These are phyloP conservation scores for Aleiodes alternator DNA, from an alignment of 2,888 invertebrate genomes.

Conservation along the genomic window DNA sequence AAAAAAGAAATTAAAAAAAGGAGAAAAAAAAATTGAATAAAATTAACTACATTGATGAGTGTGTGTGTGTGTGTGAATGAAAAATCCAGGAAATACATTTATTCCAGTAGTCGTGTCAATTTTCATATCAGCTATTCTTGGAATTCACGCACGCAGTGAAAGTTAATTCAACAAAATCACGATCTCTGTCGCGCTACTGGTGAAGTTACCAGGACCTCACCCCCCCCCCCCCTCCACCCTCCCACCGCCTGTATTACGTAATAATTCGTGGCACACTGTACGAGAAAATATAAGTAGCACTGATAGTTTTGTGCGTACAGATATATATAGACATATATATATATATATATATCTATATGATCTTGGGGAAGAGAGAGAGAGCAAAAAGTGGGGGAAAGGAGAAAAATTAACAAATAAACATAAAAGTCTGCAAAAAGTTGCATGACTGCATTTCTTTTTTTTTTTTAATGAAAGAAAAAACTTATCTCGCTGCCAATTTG, in stretches of 20 bases:
- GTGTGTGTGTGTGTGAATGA: slow-evolving; percentile 16
- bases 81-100: slow-evolving; percentile 6
- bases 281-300: slow-evolving; percentile 21
- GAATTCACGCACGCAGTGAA: slow-evolving; percentile 57
- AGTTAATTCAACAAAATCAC: slow-evolving; percentile 63
- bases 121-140: neutral
- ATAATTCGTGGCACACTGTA: neutral
- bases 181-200: slow-evolving; percentile 41
- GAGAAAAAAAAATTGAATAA: neutral
- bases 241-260: slow-evolving; percentile 33
- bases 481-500: neutral
- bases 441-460: slow-evolving; percentile 15
- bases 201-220: slow-evolving; percentile 27
- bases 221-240: no score
- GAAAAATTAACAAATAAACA: neutral
- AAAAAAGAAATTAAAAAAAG: neutral
- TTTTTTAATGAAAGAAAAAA: neutral
- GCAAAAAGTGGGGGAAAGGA: neutral
- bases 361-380: neutral
- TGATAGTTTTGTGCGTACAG: neutral
- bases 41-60: neutral
- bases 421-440: slow-evolving; percentile 6
- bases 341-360: neutral
- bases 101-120: neutral
- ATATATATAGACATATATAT: neutral